phyloP scores from a whole-genome alignment of 2,113 vertebrate species.

The Poeciliopsis retropinna region DNA sequence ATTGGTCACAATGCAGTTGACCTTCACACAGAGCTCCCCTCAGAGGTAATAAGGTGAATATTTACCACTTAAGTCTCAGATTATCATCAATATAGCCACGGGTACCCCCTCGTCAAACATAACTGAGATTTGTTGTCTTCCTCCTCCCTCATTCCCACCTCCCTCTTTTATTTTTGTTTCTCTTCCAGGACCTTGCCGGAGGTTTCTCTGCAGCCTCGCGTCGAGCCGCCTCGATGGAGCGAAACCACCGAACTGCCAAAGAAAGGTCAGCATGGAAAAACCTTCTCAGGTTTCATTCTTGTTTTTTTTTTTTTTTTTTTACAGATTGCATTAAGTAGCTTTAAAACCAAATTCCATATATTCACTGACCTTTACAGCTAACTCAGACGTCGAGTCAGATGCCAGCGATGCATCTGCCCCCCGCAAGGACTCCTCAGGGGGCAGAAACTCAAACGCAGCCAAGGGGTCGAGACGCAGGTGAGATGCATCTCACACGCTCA shows the following conservation, averaged over 20 bases:
- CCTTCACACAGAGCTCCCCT: constrained; percentile 54
- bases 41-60: constrained; percentile 70
- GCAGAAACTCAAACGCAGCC: constrained; percentile 11
- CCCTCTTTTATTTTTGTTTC: constrained; percentile 58
- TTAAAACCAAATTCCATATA: not conserved
- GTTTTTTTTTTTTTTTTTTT: not conserved
- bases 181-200: constrained; percentile 75
- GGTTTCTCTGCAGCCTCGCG: constrained; percentile 46
- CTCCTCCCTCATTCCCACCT: constrained; percentile 71
- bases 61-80: constrained; percentile 61
- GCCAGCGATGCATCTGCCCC: constrained; percentile 68
- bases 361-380: constrained; percentile 45
- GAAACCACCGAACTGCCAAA: constrained; percentile 18
- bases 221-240: constrained; percentile 65
- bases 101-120: constrained; percentile 52
- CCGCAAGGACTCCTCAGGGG: constrained; percentile 36
- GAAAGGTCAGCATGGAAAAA: constrained; percentile 50
- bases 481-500: constrained; percentile 6
- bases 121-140: constrained; percentile 73
- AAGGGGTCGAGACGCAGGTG: constrained; percentile 59
- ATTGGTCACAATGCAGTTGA: constrained; percentile 62
- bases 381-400: constrained; percentile 75
- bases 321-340: not conserved
- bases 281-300: not conserved
- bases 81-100: constrained; percentile 63